phyloP scores from a whole-genome alignment of 2,113 vertebrate species.

The Paratilapia polleni region DNA sequence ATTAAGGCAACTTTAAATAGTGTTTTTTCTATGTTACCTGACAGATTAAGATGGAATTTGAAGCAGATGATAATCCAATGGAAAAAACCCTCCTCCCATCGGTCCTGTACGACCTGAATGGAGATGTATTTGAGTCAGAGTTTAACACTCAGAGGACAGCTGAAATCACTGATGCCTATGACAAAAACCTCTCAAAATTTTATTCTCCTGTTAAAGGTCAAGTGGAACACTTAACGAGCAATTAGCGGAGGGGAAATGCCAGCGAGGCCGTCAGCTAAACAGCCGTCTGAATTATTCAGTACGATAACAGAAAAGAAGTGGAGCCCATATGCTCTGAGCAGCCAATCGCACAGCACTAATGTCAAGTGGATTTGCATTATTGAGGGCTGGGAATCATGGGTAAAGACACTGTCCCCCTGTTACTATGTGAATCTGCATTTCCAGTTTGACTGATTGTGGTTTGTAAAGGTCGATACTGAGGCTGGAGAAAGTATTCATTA shows the following conservation, averaged over 20 bases:
- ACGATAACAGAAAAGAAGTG: slow-evolving; percentile 29
- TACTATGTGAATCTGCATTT: not conserved
- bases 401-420: slow-evolving; percentile 28
- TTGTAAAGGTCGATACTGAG: not conserved
- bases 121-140: not conserved
- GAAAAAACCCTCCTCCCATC: not conserved
- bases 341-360: slow-evolving; percentile 40
- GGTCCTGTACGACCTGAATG: not conserved
- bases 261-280: slow-evolving; percentile 39
- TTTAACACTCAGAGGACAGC: not conserved
- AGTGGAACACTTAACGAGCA: slow-evolving; percentile 56
- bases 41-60: not conserved
- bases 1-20: not conserved
- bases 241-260: slow-evolving; percentile 62
- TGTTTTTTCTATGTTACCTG: not conserved
- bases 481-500: not conserved
- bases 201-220: slow-evolving; percentile 50
- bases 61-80: not conserved
- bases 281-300: slow-evolving; percentile 60
- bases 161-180: slow-evolving; percentile 6
- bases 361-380: slow-evolving; percentile 52
- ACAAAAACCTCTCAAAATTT: slow-evolving; percentile 16
- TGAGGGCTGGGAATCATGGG: slow-evolving; percentile 23
- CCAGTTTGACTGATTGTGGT: not conserved
- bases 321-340: slow-evolving; percentile 19